Base-by-base conservation (phyloP, 2,113 vertebrate genomes). In the Puntigrus tetrazona region DNA sequence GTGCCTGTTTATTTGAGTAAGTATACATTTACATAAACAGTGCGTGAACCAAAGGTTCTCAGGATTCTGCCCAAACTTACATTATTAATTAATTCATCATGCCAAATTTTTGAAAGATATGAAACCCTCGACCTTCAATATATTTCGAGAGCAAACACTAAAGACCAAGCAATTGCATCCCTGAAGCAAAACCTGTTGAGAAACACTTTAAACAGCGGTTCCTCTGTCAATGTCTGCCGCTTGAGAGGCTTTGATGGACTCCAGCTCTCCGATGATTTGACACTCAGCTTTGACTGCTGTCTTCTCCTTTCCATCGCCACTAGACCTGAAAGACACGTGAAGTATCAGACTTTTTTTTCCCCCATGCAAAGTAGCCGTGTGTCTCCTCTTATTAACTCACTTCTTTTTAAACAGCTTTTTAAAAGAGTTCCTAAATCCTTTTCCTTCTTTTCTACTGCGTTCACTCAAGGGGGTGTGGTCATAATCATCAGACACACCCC, bases 361-460 rank as follows among this genome's bases (percentile, higher is more conserved):
- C n/a, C n/a, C n/a, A n/a, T n/a, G n/a, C 38, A 70, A 79, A 29
- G 13, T 9, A 38, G 18, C 29, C 3, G 11, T 22, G 18, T 25
- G 70, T 52, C 27, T 63, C 16, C 29, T 86, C 84, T 87, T 76
- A 91, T 92, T 36, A 81, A 81, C 94, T 96, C 92, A 99, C 97
- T 97, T 99, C 93, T 99, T 99, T 94, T 97, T 99, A 95, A 99
- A 99, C 92, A 99, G 96, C 88, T 97, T 99, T 94, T 97, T 97
- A 93, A 99, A 99, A 72, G 98, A 99, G 93, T 95, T 99, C 78
- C 97, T 96, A 90, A 99, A 98, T 77, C 97, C 96, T 93, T 97
- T 97, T 93, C 96, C 97, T 91, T 98, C 98, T 91, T 97, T 97
- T 5, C 96, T 94, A 90, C 95, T 96, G 88, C 96, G 95, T 88